Conservation (phyloP, 2,888 invertebrate species). For the Scrobipalpa atriplicella region DNA sequence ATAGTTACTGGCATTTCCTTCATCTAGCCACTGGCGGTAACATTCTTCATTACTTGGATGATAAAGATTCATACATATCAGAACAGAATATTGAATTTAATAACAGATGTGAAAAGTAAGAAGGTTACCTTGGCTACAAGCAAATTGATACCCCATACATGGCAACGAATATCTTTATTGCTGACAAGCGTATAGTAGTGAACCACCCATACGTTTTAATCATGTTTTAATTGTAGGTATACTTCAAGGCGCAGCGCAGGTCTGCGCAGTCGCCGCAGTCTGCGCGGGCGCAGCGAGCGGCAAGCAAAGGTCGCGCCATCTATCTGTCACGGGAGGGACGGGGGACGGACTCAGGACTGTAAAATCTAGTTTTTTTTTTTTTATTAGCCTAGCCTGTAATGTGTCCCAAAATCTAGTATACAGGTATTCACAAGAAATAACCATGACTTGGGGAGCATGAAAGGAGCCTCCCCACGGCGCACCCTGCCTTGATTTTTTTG, state of each 20-base stretch:
- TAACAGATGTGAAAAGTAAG: background rate
- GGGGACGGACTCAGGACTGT: background rate
- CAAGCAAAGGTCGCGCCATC: conserved; percentile 37
- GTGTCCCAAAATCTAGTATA: too few species aligned
- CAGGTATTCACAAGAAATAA: too few species aligned
- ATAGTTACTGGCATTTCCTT: too few species aligned
- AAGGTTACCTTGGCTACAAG: background rate
- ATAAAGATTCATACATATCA: too few species aligned
- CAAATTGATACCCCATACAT: background rate
- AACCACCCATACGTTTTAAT: conserved; percentile 6
- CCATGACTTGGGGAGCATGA: too few species aligned
- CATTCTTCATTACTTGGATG: too few species aligned
- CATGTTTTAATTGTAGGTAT: background rate
- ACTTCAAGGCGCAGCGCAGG: too few species aligned
- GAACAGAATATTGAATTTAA: background rate
- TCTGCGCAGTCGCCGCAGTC: background rate
- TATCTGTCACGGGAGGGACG: conserved; percentile 43
- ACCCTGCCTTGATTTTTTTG: too few species aligned
- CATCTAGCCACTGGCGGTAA: too few species aligned
- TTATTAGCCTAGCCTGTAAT: too few species aligned
- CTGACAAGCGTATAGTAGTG: conserved; percentile 3
- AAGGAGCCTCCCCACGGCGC: too few species aligned
- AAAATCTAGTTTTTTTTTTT: too few species aligned
- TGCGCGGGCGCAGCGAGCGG: conserved; percentile 29
- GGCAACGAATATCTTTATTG: background rate